A percentile compares a stretch with the other conserved stretches of the same genome.
Conservation (phyloP, 2,888 invertebrate species). For the Leptarthrus brevirostris region DNA sequence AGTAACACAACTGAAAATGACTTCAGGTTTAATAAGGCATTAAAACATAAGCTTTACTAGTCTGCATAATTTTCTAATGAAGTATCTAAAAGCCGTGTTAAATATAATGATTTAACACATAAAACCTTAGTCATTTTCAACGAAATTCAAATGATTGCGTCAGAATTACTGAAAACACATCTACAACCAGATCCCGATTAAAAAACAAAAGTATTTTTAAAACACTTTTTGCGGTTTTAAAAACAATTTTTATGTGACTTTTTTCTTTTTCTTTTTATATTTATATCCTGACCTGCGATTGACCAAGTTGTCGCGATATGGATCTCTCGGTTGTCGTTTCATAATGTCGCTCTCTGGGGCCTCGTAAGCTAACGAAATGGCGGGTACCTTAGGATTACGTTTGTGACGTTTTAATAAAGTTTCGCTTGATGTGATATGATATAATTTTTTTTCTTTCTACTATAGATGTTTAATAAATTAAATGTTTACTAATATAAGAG, state of each 20-base stretch:
- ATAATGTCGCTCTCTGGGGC: slow-evolving; percentile 99
- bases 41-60: slow-evolving; percentile 15
- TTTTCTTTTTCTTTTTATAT: slow-evolving; percentile 54
- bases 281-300: slow-evolving; percentile 86
- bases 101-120: not conserved
- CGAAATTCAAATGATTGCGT: slow-evolving; percentile 30
- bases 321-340: slow-evolving; percentile 98
- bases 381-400: slow-evolving; percentile 83
- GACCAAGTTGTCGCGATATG: slow-evolving; percentile 98
- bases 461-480: not conserved
- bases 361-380: slow-evolving; percentile 99
- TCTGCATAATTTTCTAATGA: slow-evolving; percentile 5
- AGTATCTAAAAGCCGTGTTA: slow-evolving; percentile 18
- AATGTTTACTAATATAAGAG: not conserved
- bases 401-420: slow-evolving; percentile 44
- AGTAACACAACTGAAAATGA: not conserved
- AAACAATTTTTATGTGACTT: slow-evolving; percentile 36
- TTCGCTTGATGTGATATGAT: slow-evolving; percentile 39
- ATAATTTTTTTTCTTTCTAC: slow-evolving; percentile 8
- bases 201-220: slow-evolving; percentile 27
- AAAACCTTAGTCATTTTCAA: slow-evolving; percentile 53
- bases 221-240: slow-evolving; percentile 26
- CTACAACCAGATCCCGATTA: slow-evolving; percentile 55
- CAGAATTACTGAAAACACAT: slow-evolving; percentile 47
- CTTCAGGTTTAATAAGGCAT: not conserved